A percentile compares a stretch with the other conserved stretches of the same genome.
Conservation (phyloP, 2,888 invertebrate genomes). For the Tiliacea citrago region DNA sequence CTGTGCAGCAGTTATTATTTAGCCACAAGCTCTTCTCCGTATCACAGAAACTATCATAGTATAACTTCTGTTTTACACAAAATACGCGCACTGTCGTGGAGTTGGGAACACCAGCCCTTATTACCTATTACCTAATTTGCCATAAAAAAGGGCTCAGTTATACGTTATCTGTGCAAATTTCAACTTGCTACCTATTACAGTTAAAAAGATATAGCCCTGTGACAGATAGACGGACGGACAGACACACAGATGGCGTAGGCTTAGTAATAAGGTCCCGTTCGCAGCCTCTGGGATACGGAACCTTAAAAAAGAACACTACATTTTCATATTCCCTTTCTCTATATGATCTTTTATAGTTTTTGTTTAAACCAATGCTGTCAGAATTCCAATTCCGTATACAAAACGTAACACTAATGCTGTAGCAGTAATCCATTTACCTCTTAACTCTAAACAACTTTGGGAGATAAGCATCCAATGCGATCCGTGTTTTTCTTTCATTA, state of each 20-base stretch:
- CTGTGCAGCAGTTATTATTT: too few relatives aligned
- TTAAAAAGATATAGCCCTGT: neutral
- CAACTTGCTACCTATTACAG: too few relatives aligned
- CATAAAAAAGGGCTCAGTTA: neutral
- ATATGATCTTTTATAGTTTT: slow-evolving; percentile 20
- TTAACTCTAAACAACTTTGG: slow-evolving; percentile 40
- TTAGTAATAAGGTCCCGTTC: neutral
- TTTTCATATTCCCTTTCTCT: neutral
- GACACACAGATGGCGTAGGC: too few relatives aligned
- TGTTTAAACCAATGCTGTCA: neutral
- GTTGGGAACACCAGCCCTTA: too few relatives aligned
- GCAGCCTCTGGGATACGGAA: too few relatives aligned
- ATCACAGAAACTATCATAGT: neutral
- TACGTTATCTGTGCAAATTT: neutral
- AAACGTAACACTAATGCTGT: slow-evolving; percentile 27
- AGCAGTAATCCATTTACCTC: slow-evolving; percentile 49
- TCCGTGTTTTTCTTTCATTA: slow-evolving; percentile 57
- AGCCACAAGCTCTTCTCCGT: too few relatives aligned
- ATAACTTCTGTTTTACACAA: neutral
- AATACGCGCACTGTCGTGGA: too few relatives aligned
- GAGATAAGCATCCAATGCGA: slow-evolving; percentile 40
- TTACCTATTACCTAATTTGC: too few relatives aligned
- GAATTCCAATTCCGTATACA: slow-evolving; percentile 32
- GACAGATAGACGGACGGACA: neutral
- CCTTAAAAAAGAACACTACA: neutral